Conservation (phyloP, 2,113 vertebrate genomes). For the Macheiramphus alcinus region DNA sequence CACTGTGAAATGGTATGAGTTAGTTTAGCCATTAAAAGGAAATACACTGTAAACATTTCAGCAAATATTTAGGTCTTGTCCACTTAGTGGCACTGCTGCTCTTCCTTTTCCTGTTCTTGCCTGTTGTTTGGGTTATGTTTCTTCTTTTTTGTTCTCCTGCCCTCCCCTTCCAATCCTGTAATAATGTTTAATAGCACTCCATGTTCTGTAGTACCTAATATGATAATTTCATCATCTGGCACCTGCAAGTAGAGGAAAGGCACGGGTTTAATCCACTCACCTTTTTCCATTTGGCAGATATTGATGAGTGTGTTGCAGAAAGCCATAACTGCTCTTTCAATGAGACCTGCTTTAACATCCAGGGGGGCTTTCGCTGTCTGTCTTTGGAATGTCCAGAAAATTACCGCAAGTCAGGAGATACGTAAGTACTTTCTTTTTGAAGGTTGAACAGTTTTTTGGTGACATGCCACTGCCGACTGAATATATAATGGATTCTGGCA, state of each 20-base stretch:
- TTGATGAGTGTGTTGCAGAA: constrained; percentile 90
- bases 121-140: neutral
- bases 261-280: neutral
- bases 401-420: constrained; percentile 86
- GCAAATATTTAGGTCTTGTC: neutral
- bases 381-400: constrained; percentile 87
- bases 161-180: neutral
- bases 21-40: neutral
- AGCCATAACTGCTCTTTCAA: constrained; percentile 87
- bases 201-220: neutral
- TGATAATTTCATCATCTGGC: neutral
- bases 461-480: neutral
- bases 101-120: neutral
- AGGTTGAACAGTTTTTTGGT: neutral
- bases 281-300: constrained; percentile 72
- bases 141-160: neutral
- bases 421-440: constrained; percentile 79
- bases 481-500: neutral
- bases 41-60: neutral
- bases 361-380: constrained; percentile 89
- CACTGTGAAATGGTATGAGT: neutral
- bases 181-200: neutral
- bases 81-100: constrained; percentile 50
- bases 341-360: constrained; percentile 95
- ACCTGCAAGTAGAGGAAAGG: neutral